Evolutionary conservation across 2,888 invertebrate species (phyloP), one percentile per base, ranked within the genome.

Genomic region (Caradrina clavipalpis): DNA sequence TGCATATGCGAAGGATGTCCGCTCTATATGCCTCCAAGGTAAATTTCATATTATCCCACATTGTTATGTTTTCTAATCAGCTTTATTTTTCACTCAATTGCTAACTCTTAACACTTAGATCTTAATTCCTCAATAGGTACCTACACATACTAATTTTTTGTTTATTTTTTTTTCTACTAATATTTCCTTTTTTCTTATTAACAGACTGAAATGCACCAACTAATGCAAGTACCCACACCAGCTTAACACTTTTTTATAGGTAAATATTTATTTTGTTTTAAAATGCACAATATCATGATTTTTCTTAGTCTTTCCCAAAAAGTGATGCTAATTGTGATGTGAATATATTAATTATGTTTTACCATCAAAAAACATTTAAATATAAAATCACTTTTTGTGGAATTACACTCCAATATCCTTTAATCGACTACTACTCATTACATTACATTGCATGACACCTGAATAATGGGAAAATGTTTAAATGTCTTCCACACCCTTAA

Each of bases 1-100:
- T 98, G 98, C 88, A 97, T 98, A 78, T 98, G 98, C 88, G 97
- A 98, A 83, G 97, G 98, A 86, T 98, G 98, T 88, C 98, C 98
- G n/a, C 96, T 98, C 62, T 98, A 98, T 86, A 97, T 97, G 93
- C 97, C 97, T 63, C 97, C 97, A 62, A 97, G 98, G 97, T 97
- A 96, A 93, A 83, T 88, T 78, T 77, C 21, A 47, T 45, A 45
- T 26, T 7, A 31, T 59, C 31, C 22, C 10, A 39, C 1, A 22
- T 50, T 13, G 1, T 45, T 50, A 55, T 54, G 47, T 73, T 55
- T 72, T 71, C 11, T 62, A 54, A 53, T 21, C 10, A 45, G 80
- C 71, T 82, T 78, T 35, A 22, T 70, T 68, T 57, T 73, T 68
- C 70, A 77, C 76, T 58, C 13, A 66, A 78, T 72, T 65, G 76